Conservation (phyloP, 2,888 invertebrate species). For the Cheilosia impressa region DNA sequence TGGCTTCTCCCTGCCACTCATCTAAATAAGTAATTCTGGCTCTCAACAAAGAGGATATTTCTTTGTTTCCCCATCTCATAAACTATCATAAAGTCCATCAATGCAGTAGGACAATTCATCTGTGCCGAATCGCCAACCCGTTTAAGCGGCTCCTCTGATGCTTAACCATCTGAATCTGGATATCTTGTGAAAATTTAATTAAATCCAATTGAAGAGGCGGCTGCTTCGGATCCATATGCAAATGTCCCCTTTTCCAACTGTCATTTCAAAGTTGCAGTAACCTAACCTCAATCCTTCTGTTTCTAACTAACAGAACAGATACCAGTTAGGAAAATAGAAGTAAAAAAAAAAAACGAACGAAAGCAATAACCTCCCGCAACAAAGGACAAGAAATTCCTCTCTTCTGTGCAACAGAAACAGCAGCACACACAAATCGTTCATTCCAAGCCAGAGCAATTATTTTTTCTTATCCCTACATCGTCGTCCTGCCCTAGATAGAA, state of each 20-base stretch:
- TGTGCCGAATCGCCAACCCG: constrained; percentile 10
- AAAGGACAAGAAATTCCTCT: constrained; percentile 51
- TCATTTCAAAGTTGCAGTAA: constrained; percentile 65
- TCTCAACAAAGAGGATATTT: neutral
- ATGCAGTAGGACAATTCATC: constrained; percentile 6
- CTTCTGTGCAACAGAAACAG: constrained; percentile 42
- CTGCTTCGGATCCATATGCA: constrained; percentile 39
- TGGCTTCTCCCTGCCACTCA: neutral
- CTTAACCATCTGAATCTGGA: constrained; percentile 56
- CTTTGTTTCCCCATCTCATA: neutral
- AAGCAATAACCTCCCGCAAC: constrained; percentile 75
- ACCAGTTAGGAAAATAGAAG: constrained; percentile 30
- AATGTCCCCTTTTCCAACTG: constrained; percentile 34
- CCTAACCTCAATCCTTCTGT: constrained; percentile 31
- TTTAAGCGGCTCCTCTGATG: neutral
- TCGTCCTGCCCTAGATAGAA: constrained; percentile 64
- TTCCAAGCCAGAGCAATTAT: constrained; percentile 35
- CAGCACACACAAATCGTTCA: constrained; percentile 48
- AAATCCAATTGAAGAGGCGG: constrained; percentile 44
- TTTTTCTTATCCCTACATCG: constrained; percentile 57
- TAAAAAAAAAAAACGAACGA: constrained; percentile 21
- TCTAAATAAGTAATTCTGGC: constrained; percentile 2
- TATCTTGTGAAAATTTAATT: constrained; percentile 67
- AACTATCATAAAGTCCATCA: constrained; percentile 17
- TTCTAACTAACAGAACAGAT: constrained; percentile 49